Evolutionary conservation across 2,113 vertebrate genomes (phyloP), one percentile per base, ranked within the genome.

Genomic region (Harpagus bidentatus): DNA sequence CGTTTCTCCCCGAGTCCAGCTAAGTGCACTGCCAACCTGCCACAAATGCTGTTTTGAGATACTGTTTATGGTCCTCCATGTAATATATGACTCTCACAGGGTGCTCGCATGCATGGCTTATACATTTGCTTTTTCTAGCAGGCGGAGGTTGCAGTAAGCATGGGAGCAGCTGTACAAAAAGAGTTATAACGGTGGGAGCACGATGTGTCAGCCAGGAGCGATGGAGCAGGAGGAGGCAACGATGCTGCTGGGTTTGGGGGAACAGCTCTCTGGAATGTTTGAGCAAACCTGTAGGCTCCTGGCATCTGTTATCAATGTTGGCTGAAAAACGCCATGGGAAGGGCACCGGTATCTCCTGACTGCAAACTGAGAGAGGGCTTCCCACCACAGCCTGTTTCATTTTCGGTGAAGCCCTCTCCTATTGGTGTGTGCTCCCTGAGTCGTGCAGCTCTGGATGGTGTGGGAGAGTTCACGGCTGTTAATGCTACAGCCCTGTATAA

Each of bases 281-380:
- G 82, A 80, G 38, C 9, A 18, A 13, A 21, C 29, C 42, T 7
- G 9, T 3, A 28, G 25, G 42, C n/a, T 63, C 72, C 71, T 77
- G 40, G 43, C 3, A 32, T 9, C 34, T 5, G 0, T 9, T 53
- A 29, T 7, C 67, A 29, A 4, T 0, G 0, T 0, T 40, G 62
- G 38, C 38, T 56, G 55, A 55, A 53, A 72, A 77, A 56, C 5
- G 10, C 53, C 1, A 0, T 4, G 23, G 55, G 59, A 69, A 62
- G 42, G n/a, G 38, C 83, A 0, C 0, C 0, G 13, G 14, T 17
- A 4, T 15, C 26, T 63, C n/a, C 26, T 17, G 56, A 28, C 16
- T 58, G 42, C 48, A 62, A 59, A 1, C 36, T 18, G 20, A 16
- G 28, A 28, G 22, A 31, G 52, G 29, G 18, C 3, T 16, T 66